Evolutionary conservation across 1,140 invertebrate genomes (phyloP), one percentile per base, ranked within the genome.

Genomic region (Philaenus spumarius): DNA sequence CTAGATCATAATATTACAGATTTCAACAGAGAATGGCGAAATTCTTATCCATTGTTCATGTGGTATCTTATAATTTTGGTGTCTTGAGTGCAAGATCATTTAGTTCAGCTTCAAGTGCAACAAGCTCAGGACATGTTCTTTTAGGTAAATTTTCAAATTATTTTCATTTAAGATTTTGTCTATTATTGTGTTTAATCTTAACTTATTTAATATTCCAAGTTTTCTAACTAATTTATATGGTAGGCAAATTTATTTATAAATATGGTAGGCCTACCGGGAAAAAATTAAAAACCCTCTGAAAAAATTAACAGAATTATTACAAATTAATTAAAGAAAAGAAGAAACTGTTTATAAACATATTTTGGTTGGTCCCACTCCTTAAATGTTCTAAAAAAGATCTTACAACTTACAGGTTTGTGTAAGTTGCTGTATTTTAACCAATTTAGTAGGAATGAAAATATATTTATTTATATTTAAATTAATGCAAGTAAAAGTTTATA

Each of bases 81-180:
- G 24, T 51, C 1, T 51, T 23, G 30, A 51, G 48, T 46, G 12
- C 17, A 39, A 35, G 15, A 23, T 39, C 14, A 14, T 35, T 15
- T 54, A 34, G 43, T 14, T 43, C 23, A 23, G 17, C 30, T 40
- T 19, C 54, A 6, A 30, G 15, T 34, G 46, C 4, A 20, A 14
- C 20, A 15, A 47, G 22, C 35, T 19, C 37, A 22, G 55, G 55
- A 26, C 55, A 57, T 48, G 55, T 57, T 39, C 34, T 57, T 9
- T 43, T 57, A 20, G 55, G 55, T 57, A 57, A 30, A 24, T 17
- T 2, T n/a, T 14, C 45, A 7, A 46, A 14, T 24, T 9, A 7
- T 9, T 9, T 51, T 51, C 17, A 35, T 6, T 35, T n/a, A 12
- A 9, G 12, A n/a, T n/a, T n/a, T n/a, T n/a, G n/a, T n/a, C n/a